phyloP scores from a whole-genome alignment of 2,113 vertebrate species.

The Symphodus melops region DNA sequence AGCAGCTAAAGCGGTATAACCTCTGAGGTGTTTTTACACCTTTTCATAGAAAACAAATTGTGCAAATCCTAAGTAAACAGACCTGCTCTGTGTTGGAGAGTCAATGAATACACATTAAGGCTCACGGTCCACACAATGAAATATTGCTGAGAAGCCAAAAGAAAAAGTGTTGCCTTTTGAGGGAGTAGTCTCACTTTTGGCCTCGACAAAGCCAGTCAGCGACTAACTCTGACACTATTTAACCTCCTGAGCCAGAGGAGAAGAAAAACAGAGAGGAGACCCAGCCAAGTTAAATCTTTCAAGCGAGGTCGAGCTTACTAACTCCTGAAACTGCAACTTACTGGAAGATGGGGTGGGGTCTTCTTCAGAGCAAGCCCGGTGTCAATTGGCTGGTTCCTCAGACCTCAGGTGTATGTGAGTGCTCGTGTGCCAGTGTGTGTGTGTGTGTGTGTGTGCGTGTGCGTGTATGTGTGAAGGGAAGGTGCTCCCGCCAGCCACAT shows the following conservation, averaged over 20 bases:
- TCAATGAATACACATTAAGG: constrained; percentile 53
- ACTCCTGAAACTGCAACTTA: constrained; percentile 71
- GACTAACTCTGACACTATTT: constrained; percentile 65
- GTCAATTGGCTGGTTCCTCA: constrained; percentile 58
- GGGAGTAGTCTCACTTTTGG: constrained; percentile 63
- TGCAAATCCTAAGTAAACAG: constrained; percentile 49
- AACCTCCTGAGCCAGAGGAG: constrained; percentile 70
- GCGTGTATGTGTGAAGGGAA: constrained; percentile 38
- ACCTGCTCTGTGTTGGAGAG: constrained; percentile 22
- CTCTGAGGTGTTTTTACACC: constrained; percentile 55
- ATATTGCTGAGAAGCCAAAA: constrained; percentile 44
- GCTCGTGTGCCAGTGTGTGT: constrained; percentile 21
- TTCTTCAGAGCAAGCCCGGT: constrained; percentile 36
- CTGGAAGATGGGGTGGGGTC: constrained; percentile 55
- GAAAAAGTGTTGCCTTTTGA: constrained; percentile 54
- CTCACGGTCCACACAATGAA: constrained; percentile 29
- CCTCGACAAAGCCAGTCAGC: constrained; percentile 55
- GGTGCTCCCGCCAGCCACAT: constrained; percentile 73
- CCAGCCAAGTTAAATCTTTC: constrained; percentile 71
- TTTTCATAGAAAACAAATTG: constrained; percentile 60
- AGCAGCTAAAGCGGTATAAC: constrained; percentile 60
- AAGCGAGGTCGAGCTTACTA: constrained; percentile 52
- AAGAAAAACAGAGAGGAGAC: constrained; percentile 63
- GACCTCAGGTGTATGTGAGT: constrained; percentile 71
- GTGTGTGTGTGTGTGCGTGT: constrained; percentile 32